These are phyloP conservation scores for Puffinus mauretanicus DNA, from an alignment of 2,113 vertebrate genomes.

Conservation along the genomic window DNA sequence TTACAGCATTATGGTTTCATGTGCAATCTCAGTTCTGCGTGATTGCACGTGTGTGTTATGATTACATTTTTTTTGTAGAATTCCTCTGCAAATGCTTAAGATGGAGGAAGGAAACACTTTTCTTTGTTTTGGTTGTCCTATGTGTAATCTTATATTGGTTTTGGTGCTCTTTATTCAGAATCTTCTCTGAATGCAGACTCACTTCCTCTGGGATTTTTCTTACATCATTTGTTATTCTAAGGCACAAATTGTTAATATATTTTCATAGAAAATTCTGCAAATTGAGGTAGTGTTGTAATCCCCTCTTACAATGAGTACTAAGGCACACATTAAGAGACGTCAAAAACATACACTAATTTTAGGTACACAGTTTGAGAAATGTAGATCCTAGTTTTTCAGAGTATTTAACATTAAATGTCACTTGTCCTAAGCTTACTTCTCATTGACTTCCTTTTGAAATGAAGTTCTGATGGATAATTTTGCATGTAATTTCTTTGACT, in stretches of 20 bases:
- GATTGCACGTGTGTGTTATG: background rate
- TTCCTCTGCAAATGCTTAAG: background rate
- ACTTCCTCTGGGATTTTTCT: background rate
- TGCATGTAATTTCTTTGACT: background rate
- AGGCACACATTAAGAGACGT: background rate
- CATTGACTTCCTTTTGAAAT: background rate
- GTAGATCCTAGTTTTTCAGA: background rate
- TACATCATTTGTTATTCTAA: background rate
- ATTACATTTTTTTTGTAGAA: background rate
- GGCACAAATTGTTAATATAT: background rate
- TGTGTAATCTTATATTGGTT: background rate
- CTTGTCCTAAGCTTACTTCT: background rate
- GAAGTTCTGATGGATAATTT: background rate
- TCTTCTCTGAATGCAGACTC: background rate
- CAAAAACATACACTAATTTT: background rate
- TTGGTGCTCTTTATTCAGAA: background rate
- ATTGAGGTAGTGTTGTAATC: background rate
- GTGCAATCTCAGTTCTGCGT: background rate
- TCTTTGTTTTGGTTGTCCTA: background rate
- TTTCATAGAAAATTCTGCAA: background rate
- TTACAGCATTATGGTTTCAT: background rate
- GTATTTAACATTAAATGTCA: background rate
- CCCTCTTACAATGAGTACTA: background rate
- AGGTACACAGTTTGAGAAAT: background rate
- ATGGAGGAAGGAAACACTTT: background rate